Evolutionary conservation across 2,888 invertebrate species (phyloP), one percentile per base, ranked within the genome.

Genomic region (Drosophila picticornis): DNA sequence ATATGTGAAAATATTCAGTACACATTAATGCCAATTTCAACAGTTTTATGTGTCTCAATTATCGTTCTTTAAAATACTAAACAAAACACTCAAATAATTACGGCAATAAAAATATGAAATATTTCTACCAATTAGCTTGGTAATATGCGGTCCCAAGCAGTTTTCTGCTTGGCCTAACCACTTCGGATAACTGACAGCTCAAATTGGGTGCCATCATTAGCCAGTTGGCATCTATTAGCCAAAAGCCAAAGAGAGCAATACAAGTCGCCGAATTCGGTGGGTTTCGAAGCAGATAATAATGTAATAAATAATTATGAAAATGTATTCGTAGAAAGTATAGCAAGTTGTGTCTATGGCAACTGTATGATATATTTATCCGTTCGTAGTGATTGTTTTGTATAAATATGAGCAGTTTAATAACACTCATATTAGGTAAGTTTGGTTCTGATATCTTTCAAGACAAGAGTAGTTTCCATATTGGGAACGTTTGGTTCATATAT

Each of bases 1-100:
- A 70, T 60, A 50, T 46, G 40, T 48, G 64, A 40, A 64, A 51
- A 70, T 63, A 56, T 70, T 46, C 64, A 67, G 63, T 69, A 57
- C 32, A 48, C 52, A 56, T 69, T 78, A 75, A 87, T 78, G 70
- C 62, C 55, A 64, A 50, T 72, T 69, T 69, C 79, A 69, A 77
- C 90, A 78, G 74, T 53, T 69, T 83, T 60, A 67, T 80, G 66
- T 81, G 59, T 84, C 89, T 80, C 84, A 81, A 89, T 89, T 77
- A 89, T 81, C 64, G 63, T 76, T 80, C 56, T 38, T 57, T 69
- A 64, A 61, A 68, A 76, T 78, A 64, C 51, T 58, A 81, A 77
- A 77, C 71, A 64, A 46, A 29, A 29, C 61, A 72, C 16, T 9
- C 38, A n/a, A 55, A 62, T 4, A 62, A 67, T 32, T 31, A n/a